A percentile compares a stretch with the other conserved stretches of the same genome.
Evolutionary conservation across 2,888 invertebrate genomes (phyloP).

Genomic region (Ophioninae sp.): DNA sequence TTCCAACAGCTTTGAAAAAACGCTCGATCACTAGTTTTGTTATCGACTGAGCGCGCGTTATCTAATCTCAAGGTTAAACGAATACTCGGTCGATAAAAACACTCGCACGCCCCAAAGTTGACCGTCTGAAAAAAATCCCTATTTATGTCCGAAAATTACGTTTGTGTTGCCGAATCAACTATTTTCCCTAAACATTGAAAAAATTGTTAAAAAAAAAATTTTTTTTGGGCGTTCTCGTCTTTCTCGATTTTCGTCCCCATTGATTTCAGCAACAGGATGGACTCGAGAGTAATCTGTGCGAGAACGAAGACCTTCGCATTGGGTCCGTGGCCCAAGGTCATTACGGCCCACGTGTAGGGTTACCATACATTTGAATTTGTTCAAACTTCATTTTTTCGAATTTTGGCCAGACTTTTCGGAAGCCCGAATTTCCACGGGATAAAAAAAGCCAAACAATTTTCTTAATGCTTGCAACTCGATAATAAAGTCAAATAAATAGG

Average conservation of each 20-base stretch:
- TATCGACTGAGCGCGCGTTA: not conserved
- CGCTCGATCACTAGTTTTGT: not conserved
- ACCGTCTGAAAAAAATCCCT: not conserved
- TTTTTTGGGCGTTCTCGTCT: no score
- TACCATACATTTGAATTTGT: no score
- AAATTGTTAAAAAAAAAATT: no score
- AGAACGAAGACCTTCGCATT: not conserved
- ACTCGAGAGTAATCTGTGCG: not conserved
- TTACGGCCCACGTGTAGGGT: conserved; percentile 34
- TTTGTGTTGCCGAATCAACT: no score
- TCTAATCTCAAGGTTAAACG: no score
- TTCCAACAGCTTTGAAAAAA: not conserved
- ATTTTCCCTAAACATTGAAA: not conserved
- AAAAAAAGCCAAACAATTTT: no score
- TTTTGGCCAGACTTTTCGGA: no score
- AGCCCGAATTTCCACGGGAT: no score
- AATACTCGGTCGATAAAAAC: not conserved
- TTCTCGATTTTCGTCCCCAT: not conserved
- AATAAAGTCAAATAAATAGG: no score
- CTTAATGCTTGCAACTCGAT: no score
- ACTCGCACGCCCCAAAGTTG: not conserved
- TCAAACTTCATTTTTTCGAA: no score
- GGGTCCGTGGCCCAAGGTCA: not conserved
- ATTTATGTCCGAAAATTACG: not conserved
- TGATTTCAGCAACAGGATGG: not conserved